These are phyloP conservation scores for Cladorhizidae sp. DNA, from an alignment of 37 sponge, comb jelly and placozoan species.

Conservation along the genomic window DNA sequence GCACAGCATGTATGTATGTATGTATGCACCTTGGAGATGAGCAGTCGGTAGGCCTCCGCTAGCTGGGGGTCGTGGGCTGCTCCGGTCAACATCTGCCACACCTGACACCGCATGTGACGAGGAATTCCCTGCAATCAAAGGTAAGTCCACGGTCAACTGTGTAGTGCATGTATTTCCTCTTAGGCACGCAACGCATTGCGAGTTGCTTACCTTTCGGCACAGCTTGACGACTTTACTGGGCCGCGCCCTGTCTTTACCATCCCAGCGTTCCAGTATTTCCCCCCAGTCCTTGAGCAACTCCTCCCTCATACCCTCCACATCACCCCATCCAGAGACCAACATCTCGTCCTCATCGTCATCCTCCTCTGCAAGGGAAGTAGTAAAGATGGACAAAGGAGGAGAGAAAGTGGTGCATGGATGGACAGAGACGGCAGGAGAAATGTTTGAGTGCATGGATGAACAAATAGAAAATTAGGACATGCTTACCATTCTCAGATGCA, in stretches of 20 bases:
- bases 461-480: not conserved
- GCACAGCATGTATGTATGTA: not conserved
- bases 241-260: constrained; percentile 76
- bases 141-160: too few species aligned
- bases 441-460: too few species aligned
- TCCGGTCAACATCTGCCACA: constrained; percentile 91
- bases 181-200: too few species aligned
- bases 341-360: constrained; percentile 66
- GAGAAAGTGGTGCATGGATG: not conserved
- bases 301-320: constrained; percentile 66
- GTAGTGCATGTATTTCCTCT: too few species aligned
- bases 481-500: too few species aligned
- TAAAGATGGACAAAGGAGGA: not conserved
- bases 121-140: constrained; percentile 80
- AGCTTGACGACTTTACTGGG: constrained; percentile 78
- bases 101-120: constrained; percentile 68
- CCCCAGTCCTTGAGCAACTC: constrained; percentile 77
- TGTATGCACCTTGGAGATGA: constrained; percentile 70
- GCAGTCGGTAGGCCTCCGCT: constrained; percentile 76
- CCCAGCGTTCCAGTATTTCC: constrained; percentile 71
- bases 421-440: too few species aligned
- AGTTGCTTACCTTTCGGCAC: constrained; percentile 71
- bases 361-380: not conserved
- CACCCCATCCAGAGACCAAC: constrained; percentile 83
- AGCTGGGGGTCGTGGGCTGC: constrained; percentile 77